Conservation (phyloP, 2,888 invertebrate species). For the Nebria salina region DNA sequence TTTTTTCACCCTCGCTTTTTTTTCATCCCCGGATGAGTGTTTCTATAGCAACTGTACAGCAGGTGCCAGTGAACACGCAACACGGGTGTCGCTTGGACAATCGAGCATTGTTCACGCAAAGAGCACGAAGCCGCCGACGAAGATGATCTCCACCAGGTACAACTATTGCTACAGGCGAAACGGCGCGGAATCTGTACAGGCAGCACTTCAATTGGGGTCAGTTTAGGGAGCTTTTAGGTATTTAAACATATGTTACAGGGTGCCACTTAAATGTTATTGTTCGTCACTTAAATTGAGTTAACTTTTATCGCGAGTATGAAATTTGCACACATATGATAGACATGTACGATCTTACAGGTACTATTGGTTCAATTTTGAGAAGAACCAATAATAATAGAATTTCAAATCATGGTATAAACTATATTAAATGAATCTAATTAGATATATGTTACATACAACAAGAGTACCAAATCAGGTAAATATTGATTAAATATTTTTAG, state of each 20-base stretch:
- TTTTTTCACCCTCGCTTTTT: constrained; percentile 68
- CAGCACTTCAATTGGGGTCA: neutral
- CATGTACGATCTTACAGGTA: too few relatives aligned
- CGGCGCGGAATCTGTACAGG: neutral
- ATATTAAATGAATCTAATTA: too few relatives aligned
- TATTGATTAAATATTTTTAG: too few relatives aligned
- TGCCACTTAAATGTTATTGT: neutral
- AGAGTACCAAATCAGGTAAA: too few relatives aligned
- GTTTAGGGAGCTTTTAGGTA: neutral
- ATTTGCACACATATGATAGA: too few relatives aligned
- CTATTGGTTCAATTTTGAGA: too few relatives aligned
- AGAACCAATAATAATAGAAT: too few relatives aligned
- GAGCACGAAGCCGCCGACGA: neutral
- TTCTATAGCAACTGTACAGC: constrained; percentile 72
- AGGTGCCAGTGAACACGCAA: constrained; percentile 64
- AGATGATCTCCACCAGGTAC: neutral
- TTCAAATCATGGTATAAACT: too few relatives aligned
- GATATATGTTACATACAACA: too few relatives aligned
- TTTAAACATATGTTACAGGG: neutral
- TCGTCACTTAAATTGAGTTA: neutral
- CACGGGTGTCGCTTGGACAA: constrained; percentile 32
- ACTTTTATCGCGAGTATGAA: too few relatives aligned
- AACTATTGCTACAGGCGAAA: neutral
- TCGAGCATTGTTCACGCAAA: constrained; percentile 6
- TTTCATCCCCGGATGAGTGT: constrained; percentile 69